phyloP scores from a whole-genome alignment of 2,113 vertebrate species.

The Syngnathus floridae region DNA sequence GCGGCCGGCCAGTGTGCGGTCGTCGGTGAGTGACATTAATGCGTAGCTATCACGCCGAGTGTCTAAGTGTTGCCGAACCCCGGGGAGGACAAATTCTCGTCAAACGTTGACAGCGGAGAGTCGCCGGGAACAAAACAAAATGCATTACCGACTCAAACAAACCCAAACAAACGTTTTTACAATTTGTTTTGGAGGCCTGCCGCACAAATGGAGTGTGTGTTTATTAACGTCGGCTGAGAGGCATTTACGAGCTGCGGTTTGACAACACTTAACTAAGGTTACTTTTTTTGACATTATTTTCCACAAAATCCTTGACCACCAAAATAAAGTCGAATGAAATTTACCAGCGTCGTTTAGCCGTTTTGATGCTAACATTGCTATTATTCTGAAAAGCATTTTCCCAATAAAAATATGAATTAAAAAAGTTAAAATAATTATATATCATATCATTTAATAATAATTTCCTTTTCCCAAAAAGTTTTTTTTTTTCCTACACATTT shows the following conservation, averaged over 20 bases:
- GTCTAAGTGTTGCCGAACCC: conserved; percentile 40
- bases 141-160: conserved; percentile 26
- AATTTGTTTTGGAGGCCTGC: not conserved
- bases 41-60: conserved; percentile 55
- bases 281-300: not conserved
- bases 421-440: not conserved
- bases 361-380: not conserved
- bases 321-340: not conserved
- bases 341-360: not conserved
- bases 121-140: conserved; percentile 27
- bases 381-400: not conserved
- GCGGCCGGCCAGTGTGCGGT: not conserved
- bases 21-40: conserved; percentile 50
- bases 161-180: conserved; percentile 11
- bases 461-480: conserved; percentile 34
- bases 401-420: not conserved
- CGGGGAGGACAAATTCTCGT: conserved; percentile 31
- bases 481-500: conserved; percentile 18
- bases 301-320: not conserved
- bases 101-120: conserved; percentile 38
- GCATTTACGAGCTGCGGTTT: not conserved
- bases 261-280: not conserved
- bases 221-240: conserved; percentile 5
- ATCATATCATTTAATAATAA: not conserved
- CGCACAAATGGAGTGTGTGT: not conserved